Conservation (phyloP, 1,140 invertebrate species). For the Trichonephila clavipes region DNA sequence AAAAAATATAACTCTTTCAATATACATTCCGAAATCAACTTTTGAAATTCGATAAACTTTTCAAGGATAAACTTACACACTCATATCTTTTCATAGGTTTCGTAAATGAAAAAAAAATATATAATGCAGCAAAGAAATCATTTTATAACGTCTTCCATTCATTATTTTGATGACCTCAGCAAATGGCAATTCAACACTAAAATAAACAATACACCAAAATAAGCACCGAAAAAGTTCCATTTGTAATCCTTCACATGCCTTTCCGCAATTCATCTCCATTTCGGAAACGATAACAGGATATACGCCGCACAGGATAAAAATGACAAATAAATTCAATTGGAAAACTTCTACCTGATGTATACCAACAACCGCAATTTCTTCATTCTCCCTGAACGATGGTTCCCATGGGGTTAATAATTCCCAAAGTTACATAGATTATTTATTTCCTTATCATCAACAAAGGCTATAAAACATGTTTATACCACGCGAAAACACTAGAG, state of each 20-base stretch:
- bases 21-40: no score
- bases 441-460: slow-evolving; percentile 60
- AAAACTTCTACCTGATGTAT: not conserved
- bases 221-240: not conserved
- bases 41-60: no score
- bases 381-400: slow-evolving; percentile 29
- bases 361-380: slow-evolving; percentile 45
- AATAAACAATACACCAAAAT: no score
- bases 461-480: slow-evolving; percentile 48
- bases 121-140: no score
- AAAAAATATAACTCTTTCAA: no score
- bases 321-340: slow-evolving; percentile 47
- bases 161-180: no score
- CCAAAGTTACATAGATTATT: slow-evolving; percentile 57
- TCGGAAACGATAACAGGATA: not conserved
- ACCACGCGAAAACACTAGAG: slow-evolving; percentile 11
- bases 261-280: not conserved
- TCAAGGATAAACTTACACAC: no score
- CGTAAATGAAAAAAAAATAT: no score
- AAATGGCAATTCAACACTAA: no score
- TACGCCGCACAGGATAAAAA: not conserved
- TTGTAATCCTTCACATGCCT: not conserved
- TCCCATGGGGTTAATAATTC: slow-evolving; percentile 34
- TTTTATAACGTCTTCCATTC: no score
- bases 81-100: no score